A percentile compares a stretch with the other conserved stretches of the same genome.
Evolutionary conservation across 37 sponge, comb jelly and placozoan species (phyloP).

Genomic region (Oopsacas minuta): DNA sequence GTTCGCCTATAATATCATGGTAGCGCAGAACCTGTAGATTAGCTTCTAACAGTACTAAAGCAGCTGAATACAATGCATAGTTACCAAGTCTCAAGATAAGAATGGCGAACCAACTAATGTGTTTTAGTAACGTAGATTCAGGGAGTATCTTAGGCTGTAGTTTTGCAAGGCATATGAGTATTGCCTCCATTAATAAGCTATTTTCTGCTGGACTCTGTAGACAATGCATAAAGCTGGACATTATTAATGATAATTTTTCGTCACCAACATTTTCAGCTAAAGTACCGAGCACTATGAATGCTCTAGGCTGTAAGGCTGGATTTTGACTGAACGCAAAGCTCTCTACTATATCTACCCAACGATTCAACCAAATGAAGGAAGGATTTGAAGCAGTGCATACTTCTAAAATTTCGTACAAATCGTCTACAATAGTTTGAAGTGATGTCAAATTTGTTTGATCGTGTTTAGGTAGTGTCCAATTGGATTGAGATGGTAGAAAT

Average conservation of each 20-base stretch:
- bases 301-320: conserved; percentile 7
- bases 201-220: conserved; percentile 3
- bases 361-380: background rate
- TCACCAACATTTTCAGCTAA: background rate
- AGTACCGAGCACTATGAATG: conserved; percentile 9
- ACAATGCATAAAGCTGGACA: conserved; percentile 6
- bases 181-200: background rate
- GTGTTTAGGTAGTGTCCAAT: background rate
- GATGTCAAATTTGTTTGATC: background rate
- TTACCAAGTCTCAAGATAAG: background rate
- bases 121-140: background rate
- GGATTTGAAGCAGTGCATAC: background rate
- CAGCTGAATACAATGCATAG: conserved; percentile 2
- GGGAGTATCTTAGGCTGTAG: background rate
- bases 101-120: background rate
- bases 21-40: background rate
- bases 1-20: background rate
- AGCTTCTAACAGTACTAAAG: background rate
- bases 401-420: background rate
- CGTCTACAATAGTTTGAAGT: conserved; percentile 9
- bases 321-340: conserved; percentile 13
- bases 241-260: background rate
- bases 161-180: background rate
- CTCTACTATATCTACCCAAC: conserved; percentile 3
- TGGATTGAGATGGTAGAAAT: background rate